A percentile compares a stretch with the other conserved stretches of the same genome.
Evolutionary conservation across 2,113 vertebrate genomes (phyloP).

Genomic region (Perca fluviatilis): DNA sequence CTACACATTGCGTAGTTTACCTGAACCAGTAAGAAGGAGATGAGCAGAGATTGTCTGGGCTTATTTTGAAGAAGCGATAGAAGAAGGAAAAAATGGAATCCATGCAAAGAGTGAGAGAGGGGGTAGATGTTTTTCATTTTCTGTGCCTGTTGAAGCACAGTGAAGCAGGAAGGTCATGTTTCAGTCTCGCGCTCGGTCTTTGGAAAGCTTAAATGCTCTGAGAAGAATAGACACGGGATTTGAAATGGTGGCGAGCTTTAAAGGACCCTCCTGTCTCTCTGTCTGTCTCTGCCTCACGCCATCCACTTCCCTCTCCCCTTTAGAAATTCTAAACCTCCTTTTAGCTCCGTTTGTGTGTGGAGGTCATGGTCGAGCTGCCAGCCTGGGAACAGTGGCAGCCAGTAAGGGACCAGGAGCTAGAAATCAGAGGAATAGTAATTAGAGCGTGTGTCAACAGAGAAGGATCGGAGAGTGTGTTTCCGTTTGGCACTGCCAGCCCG

Average conservation of each 20-base stretch:
- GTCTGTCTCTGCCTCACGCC: slow-evolving; percentile 12
- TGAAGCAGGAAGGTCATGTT: slow-evolving; percentile 54
- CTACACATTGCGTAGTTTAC: background rate
- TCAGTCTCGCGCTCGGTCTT: slow-evolving; percentile 37
- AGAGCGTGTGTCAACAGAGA: slow-evolving; percentile 51
- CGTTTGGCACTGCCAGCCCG: slow-evolving; percentile 15
- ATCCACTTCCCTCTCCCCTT: slow-evolving; percentile 27
- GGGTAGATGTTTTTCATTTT: slow-evolving; percentile 37
- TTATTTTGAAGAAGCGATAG: slow-evolving; percentile 15
- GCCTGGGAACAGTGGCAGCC: slow-evolving; percentile 59
- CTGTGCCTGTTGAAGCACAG: slow-evolving; percentile 30
- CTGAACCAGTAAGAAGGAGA: background rate
- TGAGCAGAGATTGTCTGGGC: background rate
- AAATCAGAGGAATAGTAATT: slow-evolving; percentile 49
- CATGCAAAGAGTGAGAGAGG: slow-evolving; percentile 18
- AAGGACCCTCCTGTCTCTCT: slow-evolving; percentile 36
- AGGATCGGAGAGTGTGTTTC: slow-evolving; percentile 20
- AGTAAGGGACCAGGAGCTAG: slow-evolving; percentile 35
- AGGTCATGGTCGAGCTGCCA: slow-evolving; percentile 59
- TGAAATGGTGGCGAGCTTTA: slow-evolving; percentile 40
- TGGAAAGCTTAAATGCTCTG: slow-evolving; percentile 41
- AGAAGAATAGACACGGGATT: slow-evolving; percentile 45
- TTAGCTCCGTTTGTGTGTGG: slow-evolving; percentile 54
- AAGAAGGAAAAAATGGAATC: slow-evolving; percentile 10
- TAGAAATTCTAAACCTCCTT: slow-evolving; percentile 61